Percentiles rank a stretch among this genome's conserved stretches.
phyloP scores from a whole-genome alignment of 2,888 invertebrate genomes.

The Myopa tessellatipennis region DNA sequence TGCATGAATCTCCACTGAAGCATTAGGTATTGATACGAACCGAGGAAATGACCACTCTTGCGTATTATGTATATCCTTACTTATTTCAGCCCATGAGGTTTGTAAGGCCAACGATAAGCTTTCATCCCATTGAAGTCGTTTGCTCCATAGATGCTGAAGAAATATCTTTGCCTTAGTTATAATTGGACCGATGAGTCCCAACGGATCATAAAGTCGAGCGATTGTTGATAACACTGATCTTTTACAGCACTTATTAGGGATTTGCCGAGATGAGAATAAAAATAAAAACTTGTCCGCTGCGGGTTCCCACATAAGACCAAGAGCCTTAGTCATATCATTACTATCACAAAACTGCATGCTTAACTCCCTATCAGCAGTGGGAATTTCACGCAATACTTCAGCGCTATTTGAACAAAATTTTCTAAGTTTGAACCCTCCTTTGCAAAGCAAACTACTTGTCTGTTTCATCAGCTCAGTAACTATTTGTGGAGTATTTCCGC shows the following conservation, averaged over 20 bases:
- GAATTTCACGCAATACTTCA: too few relatives aligned
- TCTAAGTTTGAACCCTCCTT: too few relatives aligned
- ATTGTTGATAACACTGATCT: not conserved
- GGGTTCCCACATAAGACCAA: not conserved
- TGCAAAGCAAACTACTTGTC: not conserved
- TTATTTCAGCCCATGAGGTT: constrained; percentile 16
- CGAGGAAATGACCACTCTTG: too few relatives aligned
- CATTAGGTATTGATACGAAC: too few relatives aligned
- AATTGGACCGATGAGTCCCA: constrained; percentile 3
- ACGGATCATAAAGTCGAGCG: constrained; percentile 7
- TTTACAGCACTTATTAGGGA: not conserved
- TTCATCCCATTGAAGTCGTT: constrained; percentile 42
- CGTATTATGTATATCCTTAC: too few relatives aligned
- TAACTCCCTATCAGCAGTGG: too few relatives aligned
- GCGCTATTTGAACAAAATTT: too few relatives aligned
- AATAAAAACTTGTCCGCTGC: not conserved
- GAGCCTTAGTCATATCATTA: too few relatives aligned
- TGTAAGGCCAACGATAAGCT: constrained; percentile 36
- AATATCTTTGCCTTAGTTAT: not conserved
- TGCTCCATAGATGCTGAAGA: constrained; percentile 32
- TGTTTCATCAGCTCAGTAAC: not conserved
- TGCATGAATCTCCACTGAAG: constrained; percentile 28
- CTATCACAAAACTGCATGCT: too few relatives aligned
- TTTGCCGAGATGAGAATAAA: not conserved
- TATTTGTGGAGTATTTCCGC: constrained; percentile 23